Evolutionary conservation across 2,888 invertebrate genomes (phyloP), one percentile per base, ranked within the genome.

Genomic region (Eupithecia centaureata): DNA sequence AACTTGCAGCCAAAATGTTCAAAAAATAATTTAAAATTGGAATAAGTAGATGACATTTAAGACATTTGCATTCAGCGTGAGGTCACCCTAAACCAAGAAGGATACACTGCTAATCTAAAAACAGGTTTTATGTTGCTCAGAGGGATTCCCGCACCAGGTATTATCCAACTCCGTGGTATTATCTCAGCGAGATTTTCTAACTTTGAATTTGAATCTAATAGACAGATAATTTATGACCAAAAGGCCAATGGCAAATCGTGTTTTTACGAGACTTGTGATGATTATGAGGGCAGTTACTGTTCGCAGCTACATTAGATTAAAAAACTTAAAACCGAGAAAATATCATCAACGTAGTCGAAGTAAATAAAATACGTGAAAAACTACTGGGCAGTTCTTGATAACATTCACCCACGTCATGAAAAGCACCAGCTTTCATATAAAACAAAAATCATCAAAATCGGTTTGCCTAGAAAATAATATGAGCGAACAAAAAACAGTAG

Each of bases 101-200:
- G 57, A 61, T 57, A 30, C 28, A 57, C 22, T 12, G 61, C 25
- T 54, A 63, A 65, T 65, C 51, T 42, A 32, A 35, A 65, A 68
- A 65, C 67, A 58, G 65, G 67, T 68, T 65, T 51, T 22, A 30
- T 38, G 51, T 32, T 65, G 59, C 52, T 42, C 59, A 25, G 42
- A 56, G 66, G 70, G 67, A 70, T 66, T 67, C 70, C 70, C 67
- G 59, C 18, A 27, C 47, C 52, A 13, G 52, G 13, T 4, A 52
- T 52, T 13, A 38, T 38, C n/a, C n/a, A 38, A 38, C n/a, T n/a
- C n/a, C n/a, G n/a, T n/a, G n/a, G 47, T 47, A 25, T 51, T 13
- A 25, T 25, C 8, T 18, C 42, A n/a, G 42, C 42, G 18, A 42
- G 42, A 42, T 12, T 5, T 15, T 27, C 13, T 25, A 1, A 27